Evolutionary conservation across 2,888 invertebrate species (phyloP), one percentile per base, ranked within the genome.

Genomic region (Eupithecia inturbata): DNA sequence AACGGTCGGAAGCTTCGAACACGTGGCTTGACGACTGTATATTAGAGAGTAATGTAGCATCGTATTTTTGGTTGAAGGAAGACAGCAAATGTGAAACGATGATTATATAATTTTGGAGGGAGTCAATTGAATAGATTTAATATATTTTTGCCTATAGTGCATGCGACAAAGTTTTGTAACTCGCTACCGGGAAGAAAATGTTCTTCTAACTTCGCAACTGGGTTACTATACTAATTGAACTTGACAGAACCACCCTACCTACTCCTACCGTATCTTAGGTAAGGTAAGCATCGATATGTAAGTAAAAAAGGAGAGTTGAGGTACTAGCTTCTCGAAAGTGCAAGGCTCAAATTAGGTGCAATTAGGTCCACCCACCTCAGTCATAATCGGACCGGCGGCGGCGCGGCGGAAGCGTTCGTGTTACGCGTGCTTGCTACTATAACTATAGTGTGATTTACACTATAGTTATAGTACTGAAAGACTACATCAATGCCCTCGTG

Each of bases 1-100:
- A 87, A 49, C 62, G 49, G 71, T 74, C 57, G 66, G 68, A 68
- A 73, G 76, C 68, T 66, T 66, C 41, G 16, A 36, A n/a, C n/a
- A 71, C 67, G 68, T 66, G 57, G 22, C 28, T 66, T 53, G 72
- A 67, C 33, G 64, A 66, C 39, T 66, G 39, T 39, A 39, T 66
- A 39, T 33, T 64, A 64, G 31, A 64, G 36, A 57, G 26, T 14
- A 3, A 26, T 5, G 12, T 26, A 22, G 49, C 10, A 22, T 53
- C 49, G 22, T 10, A 53, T 53, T 53, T 53, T 22, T 22, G 10
- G 49, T 10, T 53, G 9, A 22, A 53, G 10, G 9, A 22, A 53
- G 22, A 45, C 45, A 45, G n/a, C 45, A 45, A 45, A 45, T 49
- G 14, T 41, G 19, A 41, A 10, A 41, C 16, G 5, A 1, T 16